Evolutionary conservation across 2,888 invertebrate genomes (phyloP).

Genomic region (Metopia argyrocephala): DNA sequence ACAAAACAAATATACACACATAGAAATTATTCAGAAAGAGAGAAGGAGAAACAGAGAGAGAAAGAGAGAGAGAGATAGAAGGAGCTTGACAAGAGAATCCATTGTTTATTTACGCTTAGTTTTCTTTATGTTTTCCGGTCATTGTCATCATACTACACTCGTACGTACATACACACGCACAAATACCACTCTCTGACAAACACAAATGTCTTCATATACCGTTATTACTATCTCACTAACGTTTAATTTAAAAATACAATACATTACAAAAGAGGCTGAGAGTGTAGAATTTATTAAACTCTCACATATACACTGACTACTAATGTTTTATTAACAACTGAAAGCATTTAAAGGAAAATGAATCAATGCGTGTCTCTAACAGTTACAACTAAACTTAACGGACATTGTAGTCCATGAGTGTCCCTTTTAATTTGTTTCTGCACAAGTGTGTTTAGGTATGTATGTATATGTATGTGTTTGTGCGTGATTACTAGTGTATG

Average conservation of each 20-base stretch:
- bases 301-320: background rate
- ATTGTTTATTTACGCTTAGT: slow-evolving; percentile 58
- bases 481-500: background rate
- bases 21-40: too few relatives aligned
- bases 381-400: slow-evolving; percentile 48
- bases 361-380: slow-evolving; percentile 51
- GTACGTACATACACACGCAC: background rate
- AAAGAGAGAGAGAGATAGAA: too few relatives aligned
- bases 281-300: background rate
- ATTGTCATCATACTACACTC: slow-evolving; percentile 57
- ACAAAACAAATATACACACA: slow-evolving; percentile 2
- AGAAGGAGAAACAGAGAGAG: too few relatives aligned
- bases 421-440: background rate
- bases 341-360: slow-evolving; percentile 15
- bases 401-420: slow-evolving; percentile 32
- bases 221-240: background rate
- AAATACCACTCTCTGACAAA: background rate
- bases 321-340: slow-evolving; percentile 6
- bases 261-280: background rate
- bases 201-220: background rate
- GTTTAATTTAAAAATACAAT: background rate
- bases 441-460: background rate
- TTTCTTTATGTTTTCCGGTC: slow-evolving; percentile 59
- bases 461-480: background rate
- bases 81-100: background rate